Evolutionary conservation across 2,888 invertebrate genomes (phyloP), one percentile per base, ranked within the genome.

Genomic region (Piscicola geometra): DNA sequence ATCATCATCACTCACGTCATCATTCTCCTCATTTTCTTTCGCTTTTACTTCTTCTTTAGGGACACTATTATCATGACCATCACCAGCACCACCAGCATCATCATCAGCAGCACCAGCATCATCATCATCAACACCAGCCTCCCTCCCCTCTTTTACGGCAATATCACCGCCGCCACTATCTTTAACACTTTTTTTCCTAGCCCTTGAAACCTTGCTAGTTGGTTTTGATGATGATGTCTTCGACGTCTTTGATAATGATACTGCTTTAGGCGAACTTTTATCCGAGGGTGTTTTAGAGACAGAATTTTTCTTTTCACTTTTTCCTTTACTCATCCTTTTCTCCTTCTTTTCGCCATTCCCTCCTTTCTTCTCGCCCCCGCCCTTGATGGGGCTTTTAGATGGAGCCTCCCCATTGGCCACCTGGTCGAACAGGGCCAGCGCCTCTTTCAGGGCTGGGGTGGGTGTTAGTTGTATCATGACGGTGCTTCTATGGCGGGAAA

Each of bases 381-480:
- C 41, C 41, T 56, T 56, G 25, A 56, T 56, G n/a, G 60, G 12
- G 25, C 60, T 56, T 5, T 56, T 56, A 21, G 12, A 5, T 5
- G n/a, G 15, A 56, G 3, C n/a, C 5, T 5, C 60, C 60, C 25
- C 60, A 25, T 18, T 21, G 5, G 60, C 21, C 25, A 56, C 25
- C n/a, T 56, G 60, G 12, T 56, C 60, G 69, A 75, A 76, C 21
- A 66, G 60, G 5, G 72, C 68, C n/a, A 75, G 21, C 30, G 76
- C 76, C 33, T 76, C 76, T 64, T 52, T 75, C 41, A 76, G 64
- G 32, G 76, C 76, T 76, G 47, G 5, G 28, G 0, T 64, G 52
- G 9, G 30, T n/a, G n/a, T 15, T 18, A 21, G 3, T 56, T 47
- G 21, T 15, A 47, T 15, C 50, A 47, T 47, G 21, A 47, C 21